phyloP scores from a whole-genome alignment of 2,888 invertebrate genomes.

The Mesodorylaimus sp. region DNA sequence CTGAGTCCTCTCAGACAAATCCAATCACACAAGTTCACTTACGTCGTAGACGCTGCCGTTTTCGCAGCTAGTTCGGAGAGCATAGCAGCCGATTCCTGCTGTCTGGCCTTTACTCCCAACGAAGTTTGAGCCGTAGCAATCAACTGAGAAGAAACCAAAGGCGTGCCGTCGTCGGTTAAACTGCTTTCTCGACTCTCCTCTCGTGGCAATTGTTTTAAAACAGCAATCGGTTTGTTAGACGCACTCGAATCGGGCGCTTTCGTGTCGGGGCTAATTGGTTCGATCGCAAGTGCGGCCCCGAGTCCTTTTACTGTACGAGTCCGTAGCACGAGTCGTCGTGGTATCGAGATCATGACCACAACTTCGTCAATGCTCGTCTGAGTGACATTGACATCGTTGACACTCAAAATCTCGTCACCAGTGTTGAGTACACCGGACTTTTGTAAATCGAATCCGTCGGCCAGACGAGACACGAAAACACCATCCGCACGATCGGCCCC shows the following conservation, averaged over 20 bases:
- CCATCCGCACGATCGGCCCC: constrained; percentile 85
- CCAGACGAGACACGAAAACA: constrained; percentile 90
- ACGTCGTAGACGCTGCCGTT: too few species aligned
- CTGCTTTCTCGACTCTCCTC: constrained; percentile 8
- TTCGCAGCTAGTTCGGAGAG: too few species aligned
- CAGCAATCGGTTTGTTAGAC: not conserved
- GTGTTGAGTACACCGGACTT: constrained; percentile 85
- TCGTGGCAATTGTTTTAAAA: not conserved
- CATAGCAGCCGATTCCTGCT: not conserved
- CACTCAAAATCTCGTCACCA: constrained; percentile 92
- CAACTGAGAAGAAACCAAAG: constrained; percentile 17
- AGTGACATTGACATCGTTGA: constrained; percentile 90
- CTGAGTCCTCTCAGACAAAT: too few species aligned
- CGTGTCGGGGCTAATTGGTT: too few species aligned
- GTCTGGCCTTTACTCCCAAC: constrained; percentile 16
- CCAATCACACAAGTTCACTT: too few species aligned
- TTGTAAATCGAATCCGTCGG: constrained; percentile 66
- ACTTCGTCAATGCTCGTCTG: constrained; percentile 97
- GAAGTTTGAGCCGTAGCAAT: constrained; percentile 26
- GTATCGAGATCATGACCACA: constrained; percentile 97
- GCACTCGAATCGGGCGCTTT: not conserved
- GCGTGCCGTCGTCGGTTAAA: constrained; percentile 5
- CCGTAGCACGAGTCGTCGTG: constrained; percentile 74
- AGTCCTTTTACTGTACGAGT: constrained; percentile 49
- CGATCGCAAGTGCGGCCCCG: too few species aligned